Conservation (phyloP, 2,888 invertebrate species). For the Chloroclysta siterata region DNA sequence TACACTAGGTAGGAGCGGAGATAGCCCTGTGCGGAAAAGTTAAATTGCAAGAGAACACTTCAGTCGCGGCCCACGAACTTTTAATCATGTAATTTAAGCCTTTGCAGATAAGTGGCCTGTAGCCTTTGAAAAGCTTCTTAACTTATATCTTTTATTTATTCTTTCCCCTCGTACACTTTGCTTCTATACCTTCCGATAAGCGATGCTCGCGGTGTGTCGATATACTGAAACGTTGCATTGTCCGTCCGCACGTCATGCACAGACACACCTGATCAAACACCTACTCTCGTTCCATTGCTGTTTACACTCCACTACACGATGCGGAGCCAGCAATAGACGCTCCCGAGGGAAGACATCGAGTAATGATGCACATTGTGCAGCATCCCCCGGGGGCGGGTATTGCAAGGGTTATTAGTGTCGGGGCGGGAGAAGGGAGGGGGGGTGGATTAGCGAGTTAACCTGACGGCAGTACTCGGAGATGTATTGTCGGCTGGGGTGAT, state of each 20-base stretch:
- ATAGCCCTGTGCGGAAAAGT: constrained; percentile 8
- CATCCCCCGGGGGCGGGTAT: constrained; percentile 5
- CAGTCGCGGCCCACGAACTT: constrained; percentile 12
- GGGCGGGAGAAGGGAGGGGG: background rate
- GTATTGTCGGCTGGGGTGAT: constrained; percentile 7
- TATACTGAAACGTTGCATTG: background rate
- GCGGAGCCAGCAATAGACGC: constrained; percentile 8
- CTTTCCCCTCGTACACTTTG: background rate
- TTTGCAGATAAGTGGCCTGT: constrained; percentile 5
- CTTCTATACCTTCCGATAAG: too few relatives aligned
- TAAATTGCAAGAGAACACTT: constrained; percentile 16
- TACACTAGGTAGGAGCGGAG: too few relatives aligned
- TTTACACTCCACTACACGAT: constrained; percentile 9
- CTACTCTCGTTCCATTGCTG: constrained; percentile 10
- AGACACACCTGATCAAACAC: constrained; percentile 9
- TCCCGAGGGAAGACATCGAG: constrained; percentile 17
- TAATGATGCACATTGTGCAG: constrained; percentile 17
- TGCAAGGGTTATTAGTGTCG: constrained; percentile 25
- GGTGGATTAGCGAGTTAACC: constrained; percentile 13
- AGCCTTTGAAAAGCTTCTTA: background rate
- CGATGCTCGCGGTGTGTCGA: background rate
- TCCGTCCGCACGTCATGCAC: background rate
- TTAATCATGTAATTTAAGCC: constrained; percentile 18
- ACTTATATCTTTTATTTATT: background rate
- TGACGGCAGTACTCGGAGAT: constrained; percentile 5